A percentile compares a stretch with the other conserved stretches of the same genome.
Evolutionary conservation across 1,140 invertebrate genomes (phyloP).

Genomic region (Cydia pomonella): DNA sequence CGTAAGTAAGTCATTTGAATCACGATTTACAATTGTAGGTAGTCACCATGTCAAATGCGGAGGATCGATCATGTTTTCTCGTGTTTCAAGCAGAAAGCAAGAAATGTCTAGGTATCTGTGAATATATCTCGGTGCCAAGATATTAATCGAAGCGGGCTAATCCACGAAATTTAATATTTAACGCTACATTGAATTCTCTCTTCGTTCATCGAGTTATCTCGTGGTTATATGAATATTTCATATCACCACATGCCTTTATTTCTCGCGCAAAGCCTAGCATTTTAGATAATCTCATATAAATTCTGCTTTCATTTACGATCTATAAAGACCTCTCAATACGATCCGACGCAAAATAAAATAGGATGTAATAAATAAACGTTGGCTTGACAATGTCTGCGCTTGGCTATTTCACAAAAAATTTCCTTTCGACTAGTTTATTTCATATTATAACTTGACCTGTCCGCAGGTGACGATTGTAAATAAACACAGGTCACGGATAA

Average conservation of each 20-base stretch:
- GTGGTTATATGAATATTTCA: not conserved
- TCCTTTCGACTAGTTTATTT: not conserved
- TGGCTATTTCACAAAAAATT: not conserved
- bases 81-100: no score
- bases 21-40: no score
- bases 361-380: slow-evolving; percentile 28
- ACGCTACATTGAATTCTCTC: no score
- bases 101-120: no score
- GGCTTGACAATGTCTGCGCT: slow-evolving; percentile 17
- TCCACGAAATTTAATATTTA: no score
- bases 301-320: not conserved
- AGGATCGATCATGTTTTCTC: no score
- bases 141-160: no score
- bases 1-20: no score
- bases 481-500: not conserved
- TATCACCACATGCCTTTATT: not conserved
- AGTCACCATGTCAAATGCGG: no score
- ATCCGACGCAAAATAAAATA: slow-evolving; percentile 18
- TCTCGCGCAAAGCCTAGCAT: not conserved
- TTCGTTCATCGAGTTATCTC: no score
- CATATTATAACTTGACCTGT: not conserved
- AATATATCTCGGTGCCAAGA: no score
- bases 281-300: not conserved
- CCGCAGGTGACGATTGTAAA: not conserved
- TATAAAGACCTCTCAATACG: not conserved